phyloP scores from a whole-genome alignment of 2,797 vertebrate species.

The Alcedo atthis region DNA sequence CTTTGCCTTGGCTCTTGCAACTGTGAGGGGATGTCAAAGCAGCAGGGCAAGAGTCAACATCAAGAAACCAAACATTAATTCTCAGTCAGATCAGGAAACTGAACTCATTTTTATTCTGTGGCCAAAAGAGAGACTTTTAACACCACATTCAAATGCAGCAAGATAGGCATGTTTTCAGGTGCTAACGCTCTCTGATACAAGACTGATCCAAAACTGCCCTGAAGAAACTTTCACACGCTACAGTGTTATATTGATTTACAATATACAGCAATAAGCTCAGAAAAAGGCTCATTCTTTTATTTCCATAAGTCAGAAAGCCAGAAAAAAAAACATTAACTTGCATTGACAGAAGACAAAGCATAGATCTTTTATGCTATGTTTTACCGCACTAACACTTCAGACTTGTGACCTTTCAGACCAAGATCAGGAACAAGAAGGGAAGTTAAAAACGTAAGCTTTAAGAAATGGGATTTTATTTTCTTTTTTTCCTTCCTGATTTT shows the following conservation, averaged over 20 bases:
- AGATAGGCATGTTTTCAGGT: neutral
- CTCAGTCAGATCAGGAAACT: neutral
- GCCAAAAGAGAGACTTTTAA: neutral
- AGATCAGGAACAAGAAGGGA: neutral
- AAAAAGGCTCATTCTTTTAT: neutral
- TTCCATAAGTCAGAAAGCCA: neutral
- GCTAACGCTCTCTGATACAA: accelerated
- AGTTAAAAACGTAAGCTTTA: neutral
- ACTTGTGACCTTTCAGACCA: neutral
- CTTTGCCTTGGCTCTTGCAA: neutral
- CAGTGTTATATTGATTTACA: neutral
- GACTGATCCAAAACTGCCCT: neutral
- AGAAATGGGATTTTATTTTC: neutral
- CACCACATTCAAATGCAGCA: neutral
- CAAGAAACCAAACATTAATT: neutral
- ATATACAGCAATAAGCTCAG: neutral
- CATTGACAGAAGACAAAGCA: neutral
- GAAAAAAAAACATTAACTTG: neutral
- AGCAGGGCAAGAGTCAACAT: neutral
- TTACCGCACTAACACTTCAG: neutral
- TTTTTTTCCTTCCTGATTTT: neutral
- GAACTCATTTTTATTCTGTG: neutral
- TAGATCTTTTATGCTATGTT: neutral
- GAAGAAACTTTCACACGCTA: neutral
- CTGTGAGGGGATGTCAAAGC: neutral